These are phyloP conservation scores for Scaptodrosophila lebanonensis DNA, from an alignment of 1,140 invertebrate genomes.

Conservation along the genomic window DNA sequence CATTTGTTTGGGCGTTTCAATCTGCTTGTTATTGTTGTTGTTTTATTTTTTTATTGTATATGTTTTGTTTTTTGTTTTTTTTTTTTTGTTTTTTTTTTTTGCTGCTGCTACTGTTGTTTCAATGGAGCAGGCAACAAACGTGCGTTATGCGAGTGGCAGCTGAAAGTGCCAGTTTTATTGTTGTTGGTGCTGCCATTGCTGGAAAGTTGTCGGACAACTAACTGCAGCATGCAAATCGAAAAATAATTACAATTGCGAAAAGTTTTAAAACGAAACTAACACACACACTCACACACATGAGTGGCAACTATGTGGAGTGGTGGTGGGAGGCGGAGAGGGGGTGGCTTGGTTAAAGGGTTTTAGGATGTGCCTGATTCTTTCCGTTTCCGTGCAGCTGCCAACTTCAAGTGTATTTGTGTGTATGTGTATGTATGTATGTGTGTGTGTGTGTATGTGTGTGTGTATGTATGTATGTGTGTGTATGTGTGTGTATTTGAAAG, in stretches of 20 bases:
- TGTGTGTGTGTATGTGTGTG: neutral
- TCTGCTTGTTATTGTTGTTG: conserved; percentile 33
- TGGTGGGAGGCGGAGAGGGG: neutral
- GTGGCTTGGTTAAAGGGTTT: neutral
- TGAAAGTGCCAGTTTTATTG: conserved; percentile 51
- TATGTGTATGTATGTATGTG: conserved; percentile 18
- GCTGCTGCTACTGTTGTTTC: no score
- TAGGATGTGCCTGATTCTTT: conserved; percentile 45
- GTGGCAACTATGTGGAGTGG: neutral
- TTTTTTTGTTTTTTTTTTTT: no score
- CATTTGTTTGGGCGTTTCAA: conserved; percentile 50
- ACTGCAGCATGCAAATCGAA: conserved; percentile 56
- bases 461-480: neutral
- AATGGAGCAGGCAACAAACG: neutral
- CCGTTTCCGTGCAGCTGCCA: conserved; percentile 28
- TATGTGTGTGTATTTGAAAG: no score
- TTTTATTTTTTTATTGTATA: conserved; percentile 3
- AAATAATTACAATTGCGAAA: conserved; percentile 58
- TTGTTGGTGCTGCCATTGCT: conserved; percentile 8
- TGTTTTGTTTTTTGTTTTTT: no score
- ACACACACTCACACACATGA: neutral
- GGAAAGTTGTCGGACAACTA: conserved; percentile 48
- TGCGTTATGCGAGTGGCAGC: conserved; percentile 39
- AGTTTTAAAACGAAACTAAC: conserved; percentile 53
- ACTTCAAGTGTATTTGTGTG: neutral